Base-by-base conservation (phyloP, 1,140 invertebrate species). In the Trichonephila inaurata region DNA sequence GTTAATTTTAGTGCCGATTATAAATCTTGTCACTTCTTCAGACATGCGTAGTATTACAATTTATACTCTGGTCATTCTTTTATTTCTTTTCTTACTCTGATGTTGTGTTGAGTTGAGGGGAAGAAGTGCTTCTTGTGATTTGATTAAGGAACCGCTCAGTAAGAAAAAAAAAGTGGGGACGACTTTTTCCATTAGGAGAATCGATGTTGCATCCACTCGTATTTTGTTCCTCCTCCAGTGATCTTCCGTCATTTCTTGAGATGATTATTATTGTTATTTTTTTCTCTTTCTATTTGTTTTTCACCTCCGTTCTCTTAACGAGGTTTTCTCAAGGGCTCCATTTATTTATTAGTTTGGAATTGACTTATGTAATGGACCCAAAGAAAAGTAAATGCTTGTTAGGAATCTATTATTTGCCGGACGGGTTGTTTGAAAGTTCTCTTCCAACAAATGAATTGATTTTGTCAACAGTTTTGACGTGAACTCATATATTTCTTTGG, bases 131-230 rank as follows among this genome's bases (percentile, higher is more conserved):
- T 44, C 82, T 85, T 66, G 60, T 89, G 87, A 69, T 89, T 89
- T 89, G 88, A 89, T 89, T 89, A 89, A 61, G 85, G 58, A 60
- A 33, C 69, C 69, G 28, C 24, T 61, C 85, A 19, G 85, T 60
- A 33, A 60, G 60, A 89, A 72, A 72, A 89, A 72, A 28, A 69
- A 72, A 60, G 51, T n/a, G 51, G 51, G 28, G 69, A 61, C 21
- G 64, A 89, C 60, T 44, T 89, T 72, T 89, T 89, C 88, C 88
- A 89, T 89, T 89, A 89, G 33, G 24, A 51, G 88, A 89, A 89
- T 89, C 88, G 88, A 89, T 89, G 66, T 89, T 58, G 62, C n/a
- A 58, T 69, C 28, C n/a, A 18, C 82, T 19, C n/a, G 86, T 64
- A 88, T 88, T 88, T 88, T 21, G 86, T 58, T 88, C 60, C n/a